Evolutionary conservation across 1,140 invertebrate species (phyloP).

Genomic region (Hetaerina americana): DNA sequence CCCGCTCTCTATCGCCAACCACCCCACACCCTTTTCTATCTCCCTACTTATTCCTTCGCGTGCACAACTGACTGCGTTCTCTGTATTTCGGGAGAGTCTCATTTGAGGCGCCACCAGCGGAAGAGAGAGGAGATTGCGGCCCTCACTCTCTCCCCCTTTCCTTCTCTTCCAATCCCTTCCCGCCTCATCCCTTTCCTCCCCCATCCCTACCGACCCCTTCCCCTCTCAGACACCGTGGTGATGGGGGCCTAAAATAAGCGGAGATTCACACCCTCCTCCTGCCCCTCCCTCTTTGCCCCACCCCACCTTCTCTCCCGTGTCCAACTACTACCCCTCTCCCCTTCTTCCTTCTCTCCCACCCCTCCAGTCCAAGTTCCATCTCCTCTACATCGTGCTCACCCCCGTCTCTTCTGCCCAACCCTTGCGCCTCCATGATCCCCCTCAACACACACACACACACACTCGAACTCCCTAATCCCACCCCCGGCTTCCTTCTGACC

Average conservation of each 20-base stretch:
- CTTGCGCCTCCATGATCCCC: too few species aligned
- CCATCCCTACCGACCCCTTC: not conserved
- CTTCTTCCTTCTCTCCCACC: too few species aligned
- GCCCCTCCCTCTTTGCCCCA: not conserved
- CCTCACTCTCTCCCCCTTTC: not conserved
- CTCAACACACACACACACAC: too few species aligned
- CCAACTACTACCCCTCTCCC: too few species aligned
- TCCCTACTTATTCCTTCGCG: not conserved
- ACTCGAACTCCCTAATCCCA: too few species aligned
- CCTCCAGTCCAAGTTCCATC: too few species aligned
- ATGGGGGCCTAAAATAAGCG: not conserved
- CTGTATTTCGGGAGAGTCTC: not conserved
- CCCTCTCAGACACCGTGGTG: not conserved
- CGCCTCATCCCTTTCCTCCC: not conserved
- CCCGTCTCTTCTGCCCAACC: too few species aligned
- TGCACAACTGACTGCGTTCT: not conserved
- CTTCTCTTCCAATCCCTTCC: not conserved
- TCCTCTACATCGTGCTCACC: too few species aligned
- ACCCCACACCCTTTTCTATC: not conserved
- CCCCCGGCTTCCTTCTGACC: too few species aligned
- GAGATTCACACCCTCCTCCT: not conserved
- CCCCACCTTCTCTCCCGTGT: not conserved
- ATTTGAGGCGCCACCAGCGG: not conserved
- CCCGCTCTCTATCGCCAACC: not conserved
- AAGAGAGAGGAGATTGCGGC: not conserved